Evolutionary conservation across 2,888 invertebrate species (phyloP), one percentile per base, ranked within the genome.

Genomic region (Cosmia pyralina): DNA sequence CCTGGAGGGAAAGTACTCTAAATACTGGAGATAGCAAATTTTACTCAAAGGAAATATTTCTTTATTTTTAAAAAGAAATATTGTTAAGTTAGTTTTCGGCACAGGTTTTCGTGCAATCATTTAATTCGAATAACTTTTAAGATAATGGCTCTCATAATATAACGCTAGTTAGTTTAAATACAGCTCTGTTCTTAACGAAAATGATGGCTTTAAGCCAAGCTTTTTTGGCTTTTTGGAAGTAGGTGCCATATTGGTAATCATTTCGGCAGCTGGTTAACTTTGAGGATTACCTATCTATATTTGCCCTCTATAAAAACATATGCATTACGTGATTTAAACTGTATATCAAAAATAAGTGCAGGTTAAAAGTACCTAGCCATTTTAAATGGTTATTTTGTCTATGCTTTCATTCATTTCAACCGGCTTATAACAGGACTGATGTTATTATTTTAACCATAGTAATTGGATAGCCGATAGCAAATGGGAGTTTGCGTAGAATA

Each of bases 401-500:
- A n/a, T 11, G 8, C 19, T 48, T 71, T 28, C 11, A 44, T n/a
- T 38, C 1, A 50, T n/a, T 46, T n/a, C 4, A 19, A 71, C 69
- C 1, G 70, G 19, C 34, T 38, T 34, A 8, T 19, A 11, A 11
- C 1, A 38, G 19, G 5, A n/a, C 11, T 28, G 11, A 5, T 22
- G 2, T 19, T 28, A n/a, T 28, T 10, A 2, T 28, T 41, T 41
- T 28, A 34, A 67, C 4, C 22, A 57, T 28, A 17, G 5, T 50
- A 59, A 55, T 55, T 70, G 19, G 22, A 70, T 70, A 48, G 55
- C 22, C 3, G 55, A 15, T 46, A n/a, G 28, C 4, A n/a, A 75
- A 15, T 60, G 48, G 15, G 7, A 62, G 13, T 46, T 50, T 46
- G n/a, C 7, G 22, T 60, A 11, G 75, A 65, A 55, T 34, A 38